Percentiles rank a stretch among this genome's conserved stretches.
Conservation (phyloP, 2,888 invertebrate genomes). For the Dryomyza anilis region DNA sequence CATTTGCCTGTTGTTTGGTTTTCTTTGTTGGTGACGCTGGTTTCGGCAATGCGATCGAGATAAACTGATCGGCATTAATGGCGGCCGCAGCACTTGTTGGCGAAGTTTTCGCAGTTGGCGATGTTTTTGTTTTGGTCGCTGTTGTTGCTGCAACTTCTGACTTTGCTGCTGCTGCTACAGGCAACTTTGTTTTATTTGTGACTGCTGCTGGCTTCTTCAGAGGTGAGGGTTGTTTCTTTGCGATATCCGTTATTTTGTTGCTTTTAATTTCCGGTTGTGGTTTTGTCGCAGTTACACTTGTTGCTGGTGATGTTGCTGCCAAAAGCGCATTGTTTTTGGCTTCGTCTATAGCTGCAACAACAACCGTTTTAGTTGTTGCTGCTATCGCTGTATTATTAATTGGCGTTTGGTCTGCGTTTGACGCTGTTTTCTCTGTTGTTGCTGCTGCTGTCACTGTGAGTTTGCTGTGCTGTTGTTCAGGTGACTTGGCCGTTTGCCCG, state of each 20-base stretch:
- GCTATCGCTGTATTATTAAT: conserved; percentile 40
- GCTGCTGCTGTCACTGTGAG: conserved; percentile 37
- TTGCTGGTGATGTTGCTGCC: background rate
- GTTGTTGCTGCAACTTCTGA: conserved; percentile 11
- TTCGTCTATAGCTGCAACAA: conserved; percentile 13
- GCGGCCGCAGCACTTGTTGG: conserved; percentile 26
- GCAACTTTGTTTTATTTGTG: conserved; percentile 26
- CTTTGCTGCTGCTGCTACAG: conserved; percentile 26
- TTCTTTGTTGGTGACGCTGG: conserved; percentile 38
- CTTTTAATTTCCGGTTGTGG: too few species aligned
- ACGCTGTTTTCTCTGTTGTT: conserved; percentile 24
- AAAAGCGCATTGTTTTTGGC: conserved; percentile 15
- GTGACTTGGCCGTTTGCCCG: conserved; percentile 60
- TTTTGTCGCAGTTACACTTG: background rate
- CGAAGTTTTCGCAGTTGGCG: conserved; percentile 36
- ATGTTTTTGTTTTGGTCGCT: conserved; percentile 26
- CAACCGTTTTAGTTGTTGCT: conserved; percentile 30
- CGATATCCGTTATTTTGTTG: too few species aligned
- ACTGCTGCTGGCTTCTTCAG: background rate
- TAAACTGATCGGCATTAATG: conserved; percentile 57
- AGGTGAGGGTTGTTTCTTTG: background rate
- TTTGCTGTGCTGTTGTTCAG: conserved; percentile 47
- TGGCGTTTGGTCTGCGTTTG: conserved; percentile 32
- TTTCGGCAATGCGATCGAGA: conserved; percentile 44
- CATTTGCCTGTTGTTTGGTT: conserved; percentile 31